Base-by-base conservation (phyloP, 2,113 vertebrate species). In the Antigone vipio region DNA sequence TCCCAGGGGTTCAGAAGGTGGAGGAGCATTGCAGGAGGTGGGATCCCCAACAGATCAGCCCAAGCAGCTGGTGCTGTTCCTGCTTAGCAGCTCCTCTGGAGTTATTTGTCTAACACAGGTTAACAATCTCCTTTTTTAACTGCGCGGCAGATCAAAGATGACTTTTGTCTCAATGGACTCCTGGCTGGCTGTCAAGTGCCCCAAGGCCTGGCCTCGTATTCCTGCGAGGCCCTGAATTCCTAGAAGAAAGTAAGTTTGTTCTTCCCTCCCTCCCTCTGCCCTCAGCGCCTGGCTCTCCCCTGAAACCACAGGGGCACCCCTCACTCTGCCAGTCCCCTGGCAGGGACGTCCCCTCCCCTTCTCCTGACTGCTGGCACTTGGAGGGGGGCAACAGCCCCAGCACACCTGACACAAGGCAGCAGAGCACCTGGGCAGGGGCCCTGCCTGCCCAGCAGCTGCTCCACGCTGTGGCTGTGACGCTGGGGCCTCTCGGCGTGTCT, bases 41-140 rank as follows among this genome's bases (percentile, higher is more conserved):
- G 45, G 78, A 60, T 68, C 23, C 27, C 47, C 24, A 30, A 26
- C 15, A 49, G 59, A 69, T 27, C 68, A 91, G 60, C 73, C 56
- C 63, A 56, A 85, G 85, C 80, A 87, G 79, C 71, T 63, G 56
- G 85, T 85, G 73, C 66, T 94, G 85, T 95, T 96, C 90, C 94
- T 96, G 91, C 85, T 94, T 42, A 69, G 64, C 83, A 83, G 63
- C 92, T 93, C 91, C 66, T 96, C 63, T 63, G 55, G 73, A 96
- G 79, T 96, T 97, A 93, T 92, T 84, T 97, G 80, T 82, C 23
- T 85, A 96, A 95, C 95, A 72, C 91, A 98, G 97, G 98, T 97
- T 98, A 98, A 96, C 97, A 97, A 97, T 97, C 97, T 97, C 96
- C 91, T 95, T 97, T 96, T 95, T 86, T 94, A 94, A 91, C 92